Base-by-base conservation (phyloP, 1,140 invertebrate genomes). In the Ladona fulva region DNA sequence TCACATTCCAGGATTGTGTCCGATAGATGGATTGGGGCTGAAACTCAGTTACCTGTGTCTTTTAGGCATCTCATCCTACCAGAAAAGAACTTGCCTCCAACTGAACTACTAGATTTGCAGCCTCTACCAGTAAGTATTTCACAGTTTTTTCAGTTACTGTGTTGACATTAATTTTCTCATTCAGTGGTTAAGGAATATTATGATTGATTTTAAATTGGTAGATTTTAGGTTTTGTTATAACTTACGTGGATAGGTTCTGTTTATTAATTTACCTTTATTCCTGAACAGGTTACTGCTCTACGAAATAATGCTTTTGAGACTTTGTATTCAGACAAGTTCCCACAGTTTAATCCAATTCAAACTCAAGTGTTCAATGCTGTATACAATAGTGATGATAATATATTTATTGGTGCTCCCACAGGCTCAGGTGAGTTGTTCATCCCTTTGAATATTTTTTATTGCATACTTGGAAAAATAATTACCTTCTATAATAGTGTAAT, bases 321-420 rank as follows among this genome's bases (percentile, higher is more conserved):
- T 7, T 86, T 99, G 7, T 99, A 99, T 82, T 87, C 86, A 6
- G 90, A 95, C 8, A 92, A 92, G 79, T 97, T 99, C 82, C 91
- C 91, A 16, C 95, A 97, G 84, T 99, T 99, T 84, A 99, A 99
- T 87, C 96, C 98, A 0, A 99, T 99, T 80, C 98, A 99, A 85
- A 99, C 98, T 0, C 98, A 99, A 89, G 97, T 99, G 6, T 99
- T 99, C 84, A 99, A 99, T 85, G 94, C 97, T 0, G 92, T 99
- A 0, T 99, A 99, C 85, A 99, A 99, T 86, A 96, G 93, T 19
- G 97, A 99, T 85, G 98, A 99, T 82, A 99, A 99, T 86, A 95
- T 99, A 0, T 99, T 99, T 84, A 92, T 99, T 78, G 98, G 97
- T 10, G 97, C 98, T 0, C 98, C 98, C 0, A 96, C 96, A 16